phyloP scores from a whole-genome alignment of 2,797 vertebrate species.

The Rhinatrema bivittatum region DNA sequence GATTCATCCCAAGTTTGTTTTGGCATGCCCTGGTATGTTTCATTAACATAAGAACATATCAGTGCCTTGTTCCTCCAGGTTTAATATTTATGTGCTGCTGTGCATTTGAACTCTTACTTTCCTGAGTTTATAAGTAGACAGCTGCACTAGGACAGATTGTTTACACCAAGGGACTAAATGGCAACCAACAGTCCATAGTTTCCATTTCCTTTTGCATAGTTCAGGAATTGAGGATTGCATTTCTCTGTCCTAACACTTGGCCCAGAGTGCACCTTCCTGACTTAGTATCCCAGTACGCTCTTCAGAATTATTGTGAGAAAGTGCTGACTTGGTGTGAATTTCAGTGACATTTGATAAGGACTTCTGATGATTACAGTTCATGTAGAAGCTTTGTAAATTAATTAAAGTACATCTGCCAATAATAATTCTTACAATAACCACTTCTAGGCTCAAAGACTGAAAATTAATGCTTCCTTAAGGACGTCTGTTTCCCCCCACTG shows the following conservation, averaged over 20 bases:
- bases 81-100: conserved; percentile 33
- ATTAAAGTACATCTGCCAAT: background rate
- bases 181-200: conserved; percentile 27
- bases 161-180: conserved; percentile 34
- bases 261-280: background rate
- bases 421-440: background rate
- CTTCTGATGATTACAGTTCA: conserved; percentile 12
- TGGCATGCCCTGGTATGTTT: conserved; percentile 26
- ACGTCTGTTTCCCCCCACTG: too few species aligned
- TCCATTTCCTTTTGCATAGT: conserved; percentile 44
- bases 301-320: conserved; percentile 22
- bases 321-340: conserved; percentile 8
- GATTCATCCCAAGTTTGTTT: conserved; percentile 33
- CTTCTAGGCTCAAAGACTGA: conserved; percentile 2
- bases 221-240: conserved; percentile 19
- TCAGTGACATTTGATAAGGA: conserved; percentile 16
- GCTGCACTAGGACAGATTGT: conserved; percentile 35
- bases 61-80: conserved; percentile 21
- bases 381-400: conserved; percentile 17
- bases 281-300: conserved; percentile 9
- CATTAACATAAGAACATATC: conserved; percentile 17
- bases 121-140: conserved; percentile 40
- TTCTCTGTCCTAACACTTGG: background rate
- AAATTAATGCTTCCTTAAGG: background rate
- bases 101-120: conserved; percentile 44